A percentile compares a stretch with the other conserved stretches of the same genome.
Evolutionary conservation across 2,797 vertebrate species (phyloP).

Genomic region (Macropus fuliginosus): DNA sequence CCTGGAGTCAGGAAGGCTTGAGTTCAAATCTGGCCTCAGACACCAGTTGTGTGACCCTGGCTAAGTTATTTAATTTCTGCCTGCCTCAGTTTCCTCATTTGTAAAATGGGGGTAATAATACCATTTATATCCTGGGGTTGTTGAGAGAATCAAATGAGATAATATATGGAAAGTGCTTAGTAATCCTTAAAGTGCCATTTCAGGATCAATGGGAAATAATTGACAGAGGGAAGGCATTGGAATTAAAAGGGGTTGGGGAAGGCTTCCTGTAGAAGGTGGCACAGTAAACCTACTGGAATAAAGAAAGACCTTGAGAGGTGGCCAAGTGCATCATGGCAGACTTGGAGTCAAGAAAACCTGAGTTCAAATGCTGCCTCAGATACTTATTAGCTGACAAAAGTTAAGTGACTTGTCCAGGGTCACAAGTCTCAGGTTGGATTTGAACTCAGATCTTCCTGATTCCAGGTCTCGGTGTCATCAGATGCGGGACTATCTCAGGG

Average conservation of each 20-base stretch:
- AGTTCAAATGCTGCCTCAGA: background rate
- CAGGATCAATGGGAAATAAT: background rate
- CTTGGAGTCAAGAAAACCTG: background rate
- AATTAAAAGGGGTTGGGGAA: background rate
- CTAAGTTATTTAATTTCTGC: no score
- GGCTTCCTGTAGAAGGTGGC: background rate
- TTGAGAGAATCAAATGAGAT: no score
- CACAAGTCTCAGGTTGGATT: background rate
- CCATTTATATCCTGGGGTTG: no score
- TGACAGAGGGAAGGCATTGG: background rate
- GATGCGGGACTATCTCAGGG: background rate
- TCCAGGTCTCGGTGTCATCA: background rate
- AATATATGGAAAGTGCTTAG: no score
- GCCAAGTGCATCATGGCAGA: background rate
- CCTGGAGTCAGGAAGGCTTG: no score
- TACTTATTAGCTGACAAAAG: background rate
- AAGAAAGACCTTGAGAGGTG: background rate
- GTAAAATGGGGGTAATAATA: no score
- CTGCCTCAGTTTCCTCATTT: no score
- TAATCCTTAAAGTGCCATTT: no score
- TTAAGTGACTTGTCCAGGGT: background rate
- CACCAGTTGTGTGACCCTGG: no score
- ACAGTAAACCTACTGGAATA: background rate
- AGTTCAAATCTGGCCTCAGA: no score
- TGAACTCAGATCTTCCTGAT: background rate